These are phyloP conservation scores for Sphaerophoria taeniata DNA, from an alignment of 2,888 invertebrate species.

Conservation along the genomic window DNA sequence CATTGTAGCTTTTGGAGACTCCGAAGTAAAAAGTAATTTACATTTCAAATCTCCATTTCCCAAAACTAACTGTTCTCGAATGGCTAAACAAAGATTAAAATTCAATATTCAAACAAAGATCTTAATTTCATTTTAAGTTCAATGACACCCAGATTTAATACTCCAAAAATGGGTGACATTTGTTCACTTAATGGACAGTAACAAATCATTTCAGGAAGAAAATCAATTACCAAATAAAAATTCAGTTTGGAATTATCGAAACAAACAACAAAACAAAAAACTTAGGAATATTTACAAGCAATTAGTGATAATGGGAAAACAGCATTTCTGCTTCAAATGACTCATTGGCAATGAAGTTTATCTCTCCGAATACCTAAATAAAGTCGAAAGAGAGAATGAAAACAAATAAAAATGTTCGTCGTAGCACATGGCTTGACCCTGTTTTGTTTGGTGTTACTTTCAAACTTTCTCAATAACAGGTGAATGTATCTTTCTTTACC, in stretches of 20 bases:
- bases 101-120: no score
- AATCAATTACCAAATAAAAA: not conserved
- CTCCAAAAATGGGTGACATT: not conserved
- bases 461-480: constrained; percentile 47
- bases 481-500: not conserved
- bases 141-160: constrained; percentile 5
- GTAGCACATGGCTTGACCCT: constrained; percentile 28
- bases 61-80: no score
- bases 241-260: not conserved
- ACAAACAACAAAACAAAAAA: not conserved
- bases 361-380: constrained; percentile 1
- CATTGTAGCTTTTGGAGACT: no score
- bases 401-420: not conserved
- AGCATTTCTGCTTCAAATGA: not conserved
- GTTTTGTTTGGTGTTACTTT: constrained; percentile 24
- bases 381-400: constrained; percentile 5
- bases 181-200: no score
- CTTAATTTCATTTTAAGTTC: not conserved
- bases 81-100: no score
- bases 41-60: no score
- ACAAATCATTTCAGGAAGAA: no score
- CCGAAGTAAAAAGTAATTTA: no score
- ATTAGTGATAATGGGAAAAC: not conserved
- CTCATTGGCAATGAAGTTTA: not conserved
- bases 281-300: not conserved